Evolutionary conservation across 2,113 vertebrate species (phyloP).

Genomic region (Pelecanus crispus): DNA sequence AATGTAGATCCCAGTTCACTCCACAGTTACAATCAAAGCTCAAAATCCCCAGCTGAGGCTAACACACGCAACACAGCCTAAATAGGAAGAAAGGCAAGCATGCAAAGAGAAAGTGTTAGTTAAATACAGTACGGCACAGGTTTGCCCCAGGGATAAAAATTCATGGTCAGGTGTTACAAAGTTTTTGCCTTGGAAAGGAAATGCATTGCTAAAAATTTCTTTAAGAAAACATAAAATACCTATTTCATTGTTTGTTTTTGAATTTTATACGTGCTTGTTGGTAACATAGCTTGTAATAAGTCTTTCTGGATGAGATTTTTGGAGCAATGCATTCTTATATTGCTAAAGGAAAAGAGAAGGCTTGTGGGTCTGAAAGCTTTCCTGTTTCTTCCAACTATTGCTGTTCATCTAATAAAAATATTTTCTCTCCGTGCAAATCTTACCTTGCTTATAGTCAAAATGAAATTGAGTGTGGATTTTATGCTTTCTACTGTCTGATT

Average conservation of each 20-base stretch:
- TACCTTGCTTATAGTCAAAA: not conserved
- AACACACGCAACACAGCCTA: not conserved
- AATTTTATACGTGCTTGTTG: not conserved
- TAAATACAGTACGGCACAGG: not conserved
- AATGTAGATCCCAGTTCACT: conserved; percentile 11
- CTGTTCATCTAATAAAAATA: not conserved
- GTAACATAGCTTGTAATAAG: not conserved
- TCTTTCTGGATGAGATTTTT: not conserved
- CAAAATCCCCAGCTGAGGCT: not conserved
- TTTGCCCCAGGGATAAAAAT: not conserved
- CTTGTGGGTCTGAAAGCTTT: not conserved
- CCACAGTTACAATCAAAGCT: not conserved
- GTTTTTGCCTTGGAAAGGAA: not conserved
- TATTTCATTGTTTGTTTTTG: not conserved
- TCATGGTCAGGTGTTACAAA: not conserved
- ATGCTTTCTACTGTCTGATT: not conserved
- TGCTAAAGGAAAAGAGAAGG: not conserved
- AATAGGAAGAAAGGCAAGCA: not conserved
- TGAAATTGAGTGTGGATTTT: not conserved
- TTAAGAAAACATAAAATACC: not conserved
- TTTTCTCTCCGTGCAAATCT: not conserved
- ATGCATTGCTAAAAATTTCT: not conserved
- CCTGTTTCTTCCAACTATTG: not conserved
- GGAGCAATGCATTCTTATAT: not conserved
- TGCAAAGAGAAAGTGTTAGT: not conserved